These are phyloP conservation scores for Bombus haemorrhoidalis DNA, from an alignment of 1,140 invertebrate genomes.

Conservation along the genomic window DNA sequence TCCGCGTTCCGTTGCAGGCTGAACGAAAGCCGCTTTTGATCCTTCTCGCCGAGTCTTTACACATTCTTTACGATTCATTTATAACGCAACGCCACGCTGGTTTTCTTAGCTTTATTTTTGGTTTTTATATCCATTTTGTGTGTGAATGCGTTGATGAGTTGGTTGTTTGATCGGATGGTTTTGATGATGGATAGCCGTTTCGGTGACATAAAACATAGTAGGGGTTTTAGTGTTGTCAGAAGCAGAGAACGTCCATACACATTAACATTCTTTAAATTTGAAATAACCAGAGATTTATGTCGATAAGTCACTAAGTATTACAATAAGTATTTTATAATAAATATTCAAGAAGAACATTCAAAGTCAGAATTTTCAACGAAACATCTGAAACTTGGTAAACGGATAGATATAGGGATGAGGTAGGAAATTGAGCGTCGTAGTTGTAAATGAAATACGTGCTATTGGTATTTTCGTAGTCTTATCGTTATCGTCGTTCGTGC, in stretches of 20 bases:
- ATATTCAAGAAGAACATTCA: not conserved
- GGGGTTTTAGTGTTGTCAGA: no score
- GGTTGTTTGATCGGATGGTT: no score
- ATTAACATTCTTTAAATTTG: no score
- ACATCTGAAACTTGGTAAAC: not conserved
- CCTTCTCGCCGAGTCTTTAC: not conserved
- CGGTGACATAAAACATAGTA: no score
- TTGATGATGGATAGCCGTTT: no score
- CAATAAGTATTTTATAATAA: no score
- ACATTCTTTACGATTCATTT: constrained; percentile 14
- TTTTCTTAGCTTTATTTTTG: not conserved
- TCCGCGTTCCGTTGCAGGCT: not conserved
- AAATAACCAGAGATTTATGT: no score
- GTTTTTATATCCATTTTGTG: not conserved
- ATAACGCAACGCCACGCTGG: not conserved
- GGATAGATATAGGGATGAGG: no score
- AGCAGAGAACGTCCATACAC: no score
- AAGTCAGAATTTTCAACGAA: not conserved
- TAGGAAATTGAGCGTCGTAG: not conserved
- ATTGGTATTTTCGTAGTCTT: not conserved
- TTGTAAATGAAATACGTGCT: not conserved
- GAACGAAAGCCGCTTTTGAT: not conserved
- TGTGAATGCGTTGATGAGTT: no score
- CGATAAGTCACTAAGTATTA: no score
- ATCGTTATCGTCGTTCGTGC: not conserved